Percentiles rank a stretch among this genome's conserved stretches.
Conservation (phyloP, 2,888 invertebrate genomes). For the Drosophila gaucha region DNA sequence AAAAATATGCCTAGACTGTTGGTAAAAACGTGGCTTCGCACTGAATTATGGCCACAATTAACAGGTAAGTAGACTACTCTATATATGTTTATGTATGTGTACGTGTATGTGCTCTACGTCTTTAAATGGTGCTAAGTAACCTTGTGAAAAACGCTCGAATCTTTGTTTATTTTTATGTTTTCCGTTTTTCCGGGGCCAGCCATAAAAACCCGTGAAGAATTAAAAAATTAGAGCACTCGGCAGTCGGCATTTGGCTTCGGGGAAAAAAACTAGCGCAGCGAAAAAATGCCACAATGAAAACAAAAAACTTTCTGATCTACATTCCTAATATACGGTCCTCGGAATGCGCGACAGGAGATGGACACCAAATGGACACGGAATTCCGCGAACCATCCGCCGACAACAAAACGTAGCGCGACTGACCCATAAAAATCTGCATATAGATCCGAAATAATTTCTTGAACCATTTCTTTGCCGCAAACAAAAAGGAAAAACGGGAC, state of each 20-base stretch:
- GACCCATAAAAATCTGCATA: constrained; percentile 81
- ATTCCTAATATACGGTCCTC: constrained; percentile 76
- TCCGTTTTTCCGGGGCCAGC: constrained; percentile 54
- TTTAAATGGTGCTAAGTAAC: constrained; percentile 58
- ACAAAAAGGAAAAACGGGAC: constrained; percentile 43
- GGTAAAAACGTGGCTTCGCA: constrained; percentile 51
- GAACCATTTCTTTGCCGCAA: constrained; percentile 54
- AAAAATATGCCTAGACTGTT: constrained; percentile 47
- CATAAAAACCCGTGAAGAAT: constrained; percentile 76
- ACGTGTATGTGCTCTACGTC: neutral
- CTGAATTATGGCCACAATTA: constrained; percentile 68
- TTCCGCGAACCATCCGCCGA: constrained; percentile 54
- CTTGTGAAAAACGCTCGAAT: constrained; percentile 61
- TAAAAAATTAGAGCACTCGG: constrained; percentile 79
- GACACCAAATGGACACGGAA: constrained; percentile 20
- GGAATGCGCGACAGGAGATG: constrained; percentile 69
- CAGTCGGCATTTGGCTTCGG: constrained; percentile 51
- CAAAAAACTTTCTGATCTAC: constrained; percentile 83
- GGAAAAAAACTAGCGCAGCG: constrained; percentile 75
- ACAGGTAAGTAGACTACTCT: constrained; percentile 64
- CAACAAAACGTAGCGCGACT: constrained; percentile 27
- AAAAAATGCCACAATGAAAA: constrained; percentile 68
- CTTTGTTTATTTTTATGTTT: constrained; percentile 30
- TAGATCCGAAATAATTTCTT: constrained; percentile 40
- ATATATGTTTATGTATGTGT: neutral